Percentiles rank a stretch among this genome's conserved stretches.
phyloP scores from a whole-genome alignment of 2,888 invertebrate species.

The Mimas tiliae region DNA sequence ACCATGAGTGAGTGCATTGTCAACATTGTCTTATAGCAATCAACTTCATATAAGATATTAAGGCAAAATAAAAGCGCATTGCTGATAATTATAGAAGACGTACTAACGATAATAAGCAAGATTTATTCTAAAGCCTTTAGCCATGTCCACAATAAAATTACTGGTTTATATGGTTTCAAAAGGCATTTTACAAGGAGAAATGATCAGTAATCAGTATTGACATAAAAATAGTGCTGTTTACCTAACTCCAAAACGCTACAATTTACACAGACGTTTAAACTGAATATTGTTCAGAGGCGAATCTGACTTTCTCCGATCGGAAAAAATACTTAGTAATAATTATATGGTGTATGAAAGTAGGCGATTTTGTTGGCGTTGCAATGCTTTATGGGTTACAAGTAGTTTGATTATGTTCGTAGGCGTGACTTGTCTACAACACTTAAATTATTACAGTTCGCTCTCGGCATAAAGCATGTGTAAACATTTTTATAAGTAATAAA shows the following conservation, averaged over 20 bases:
- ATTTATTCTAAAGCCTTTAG: background rate
- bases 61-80: background rate
- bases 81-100: background rate
- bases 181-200: background rate
- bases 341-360: conserved; percentile 61
- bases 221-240: conserved; percentile 20
- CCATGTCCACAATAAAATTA: background rate
- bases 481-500: conserved; percentile 19
- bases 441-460: conserved; percentile 22
- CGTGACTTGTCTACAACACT: conserved; percentile 21
- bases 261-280: conserved; percentile 45
- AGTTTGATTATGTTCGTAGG: conserved; percentile 9
- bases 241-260: conserved; percentile 27
- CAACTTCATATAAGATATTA: background rate
- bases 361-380: conserved; percentile 44
- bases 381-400: conserved; percentile 38
- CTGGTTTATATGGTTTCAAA: background rate
- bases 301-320: conserved; percentile 58
- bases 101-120: background rate
- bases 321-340: conserved; percentile 62
- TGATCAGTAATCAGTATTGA: background rate
- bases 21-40: background rate
- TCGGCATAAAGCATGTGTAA: conserved; percentile 12
- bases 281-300: conserved; percentile 46
- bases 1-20: background rate